phyloP scores from a whole-genome alignment of 1,140 invertebrate genomes.

The Micrasema minimum region DNA sequence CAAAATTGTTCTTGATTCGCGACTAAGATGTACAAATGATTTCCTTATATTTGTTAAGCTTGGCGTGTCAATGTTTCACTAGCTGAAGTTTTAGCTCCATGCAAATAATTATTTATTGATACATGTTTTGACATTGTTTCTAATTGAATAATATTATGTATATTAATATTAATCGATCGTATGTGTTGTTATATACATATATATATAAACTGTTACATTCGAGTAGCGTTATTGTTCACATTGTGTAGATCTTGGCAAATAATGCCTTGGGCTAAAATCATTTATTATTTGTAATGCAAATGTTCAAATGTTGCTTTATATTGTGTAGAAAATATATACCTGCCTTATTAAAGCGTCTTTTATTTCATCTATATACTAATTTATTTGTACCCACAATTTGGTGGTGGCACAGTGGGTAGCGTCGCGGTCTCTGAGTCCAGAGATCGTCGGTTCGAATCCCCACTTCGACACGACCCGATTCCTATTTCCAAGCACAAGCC shows the following conservation, averaged over 20 bases:
- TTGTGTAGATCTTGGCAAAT: constrained; percentile 25
- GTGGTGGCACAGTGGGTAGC: no score
- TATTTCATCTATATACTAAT: constrained; percentile 45
- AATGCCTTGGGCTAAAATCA: constrained; percentile 39
- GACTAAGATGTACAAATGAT: constrained; percentile 48
- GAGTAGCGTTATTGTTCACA: constrained; percentile 62
- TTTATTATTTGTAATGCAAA: constrained; percentile 61
- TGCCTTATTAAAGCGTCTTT: constrained; percentile 61
- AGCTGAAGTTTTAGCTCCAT: constrained; percentile 40
- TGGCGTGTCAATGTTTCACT: constrained; percentile 48
- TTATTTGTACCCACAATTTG: no score
- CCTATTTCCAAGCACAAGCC: no score
- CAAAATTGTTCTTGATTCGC: constrained; percentile 17
- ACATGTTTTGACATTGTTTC: constrained; percentile 50
- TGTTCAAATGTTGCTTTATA: constrained; percentile 67
- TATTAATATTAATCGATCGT: constrained; percentile 49
- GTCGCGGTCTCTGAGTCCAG: no score
- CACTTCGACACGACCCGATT: no score
- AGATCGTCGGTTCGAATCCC: no score
- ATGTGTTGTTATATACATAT: constrained; percentile 58
- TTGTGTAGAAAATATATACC: constrained; percentile 68
- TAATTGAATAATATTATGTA: constrained; percentile 51
- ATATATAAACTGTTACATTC: constrained; percentile 65
- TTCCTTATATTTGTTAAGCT: constrained; percentile 39
- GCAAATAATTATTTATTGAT: constrained; percentile 53